Evolutionary conservation across 2,113 vertebrate species (phyloP), one percentile per base, ranked within the genome.

Genomic region (Indri indri): DNA sequence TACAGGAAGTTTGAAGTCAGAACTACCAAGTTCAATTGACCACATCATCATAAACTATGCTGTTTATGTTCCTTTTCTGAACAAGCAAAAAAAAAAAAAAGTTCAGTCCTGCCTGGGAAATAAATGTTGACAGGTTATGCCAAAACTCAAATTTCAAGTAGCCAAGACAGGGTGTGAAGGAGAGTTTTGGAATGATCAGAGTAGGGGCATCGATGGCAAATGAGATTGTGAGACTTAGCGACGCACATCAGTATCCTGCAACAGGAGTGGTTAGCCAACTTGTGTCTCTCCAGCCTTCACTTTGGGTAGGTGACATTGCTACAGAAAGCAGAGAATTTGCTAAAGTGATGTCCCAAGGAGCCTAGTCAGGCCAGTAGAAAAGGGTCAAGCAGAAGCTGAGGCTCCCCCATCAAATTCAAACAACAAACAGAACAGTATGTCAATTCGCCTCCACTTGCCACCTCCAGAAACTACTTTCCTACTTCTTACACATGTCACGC

Each of bases 1-100:
- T n/a, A 59, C 40, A 93, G 84, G 63, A 96, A 91, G 25, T 50
- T 87, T 71, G 59, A 91, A 94, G 87, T 91, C 61, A 92, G 25
- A 93, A 65, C 76, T 73, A 25, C 66, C 77, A 70, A 95, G 37
- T 91, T 85, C 88, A 76, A 1, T 73, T 85, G 92, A 77, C 71
- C 80, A 73, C 52, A 70, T 77, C 37, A n/a, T 47, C 42, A 17
- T 77, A 81, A 97, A 77, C n/a, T 32, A 5, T 45, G 27, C 18
- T 57, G 12, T 76, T 83, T 92, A 12, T 92, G n/a, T 77, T 84
- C 37, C 37, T 97, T 86, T 87, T 59, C 54, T 87, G 81, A 93
- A 47, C 7, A 61, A 83, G 37, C 34, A 50, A 57, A 12, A 10
- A 30, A 50, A 90, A 88, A 54, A 34, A 77, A 82, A 63, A 20